A percentile compares a stretch with the other conserved stretches of the same genome.
Evolutionary conservation across 2,888 invertebrate genomes (phyloP).

Genomic region (Monoplex corrugatus): DNA sequence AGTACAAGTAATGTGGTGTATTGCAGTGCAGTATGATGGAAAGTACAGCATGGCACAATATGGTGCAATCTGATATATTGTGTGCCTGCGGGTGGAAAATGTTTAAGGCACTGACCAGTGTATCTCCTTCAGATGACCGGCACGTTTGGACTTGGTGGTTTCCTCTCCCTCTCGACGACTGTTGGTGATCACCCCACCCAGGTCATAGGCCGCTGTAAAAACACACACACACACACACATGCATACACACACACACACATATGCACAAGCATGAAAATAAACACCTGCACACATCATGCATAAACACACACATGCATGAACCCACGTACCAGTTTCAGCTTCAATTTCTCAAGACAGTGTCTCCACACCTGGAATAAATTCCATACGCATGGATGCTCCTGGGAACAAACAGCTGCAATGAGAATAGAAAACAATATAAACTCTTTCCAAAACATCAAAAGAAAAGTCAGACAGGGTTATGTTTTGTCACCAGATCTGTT

Average conservation of each 20-base stretch:
- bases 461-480: no score
- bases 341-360: no score
- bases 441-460: no score
- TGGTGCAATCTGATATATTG: neutral
- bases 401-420: no score
- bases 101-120: slow-evolving; percentile 82
- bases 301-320: neutral
- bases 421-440: no score
- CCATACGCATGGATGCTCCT: no score
- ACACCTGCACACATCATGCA: neutral
- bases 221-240: neutral
- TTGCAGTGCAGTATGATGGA: neutral
- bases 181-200: slow-evolving; percentile 94
- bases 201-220: slow-evolving; percentile 88
- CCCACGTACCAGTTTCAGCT: no score
- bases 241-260: neutral
- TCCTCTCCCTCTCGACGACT: slow-evolving; percentile 89
- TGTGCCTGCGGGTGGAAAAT: no score
- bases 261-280: neutral
- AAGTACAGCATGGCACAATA: neutral
- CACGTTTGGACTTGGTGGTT: slow-evolving; percentile 77
- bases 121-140: slow-evolving; percentile 83
- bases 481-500: no score
- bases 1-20: neutral
- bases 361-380: no score